phyloP scores from a whole-genome alignment of 2,113 vertebrate species.

The Nestor notabilis region DNA sequence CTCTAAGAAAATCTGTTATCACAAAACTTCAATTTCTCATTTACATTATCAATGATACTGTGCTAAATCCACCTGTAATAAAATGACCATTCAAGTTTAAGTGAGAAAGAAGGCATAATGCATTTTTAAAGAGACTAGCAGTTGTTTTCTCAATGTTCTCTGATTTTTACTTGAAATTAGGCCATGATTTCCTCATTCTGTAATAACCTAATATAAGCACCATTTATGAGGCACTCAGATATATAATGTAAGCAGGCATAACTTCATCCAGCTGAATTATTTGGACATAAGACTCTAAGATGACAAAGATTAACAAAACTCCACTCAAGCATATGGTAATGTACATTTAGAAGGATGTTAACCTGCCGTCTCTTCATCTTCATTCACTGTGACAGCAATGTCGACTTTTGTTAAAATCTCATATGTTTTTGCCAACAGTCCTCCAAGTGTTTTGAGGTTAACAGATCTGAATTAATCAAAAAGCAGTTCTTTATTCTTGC shows the following conservation, averaged over 20 bases:
- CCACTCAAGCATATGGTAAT: background rate
- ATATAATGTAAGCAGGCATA: background rate
- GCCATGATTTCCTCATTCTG: background rate
- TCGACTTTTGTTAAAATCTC: background rate
- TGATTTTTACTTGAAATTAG: conserved; percentile 10
- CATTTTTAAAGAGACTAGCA: background rate
- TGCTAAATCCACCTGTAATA: background rate
- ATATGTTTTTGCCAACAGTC: background rate
- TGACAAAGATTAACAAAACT: background rate
- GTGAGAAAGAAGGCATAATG: background rate
- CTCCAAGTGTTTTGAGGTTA: background rate
- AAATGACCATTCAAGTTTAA: background rate
- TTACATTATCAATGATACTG: background rate
- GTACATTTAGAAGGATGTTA: background rate
- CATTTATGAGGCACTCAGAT: background rate
- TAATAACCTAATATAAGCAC: background rate
- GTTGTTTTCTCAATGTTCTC: background rate
- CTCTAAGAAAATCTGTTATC: background rate
- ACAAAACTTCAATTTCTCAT: background rate
- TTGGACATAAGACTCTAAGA: background rate
- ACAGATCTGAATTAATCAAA: background rate
- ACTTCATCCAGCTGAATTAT: background rate
- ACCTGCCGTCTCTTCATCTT: background rate
- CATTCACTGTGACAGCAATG: rapidly evolving
- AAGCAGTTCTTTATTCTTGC: background rate